Conservation (phyloP, 2,888 invertebrate genomes). For the Dryococelus australis region DNA sequence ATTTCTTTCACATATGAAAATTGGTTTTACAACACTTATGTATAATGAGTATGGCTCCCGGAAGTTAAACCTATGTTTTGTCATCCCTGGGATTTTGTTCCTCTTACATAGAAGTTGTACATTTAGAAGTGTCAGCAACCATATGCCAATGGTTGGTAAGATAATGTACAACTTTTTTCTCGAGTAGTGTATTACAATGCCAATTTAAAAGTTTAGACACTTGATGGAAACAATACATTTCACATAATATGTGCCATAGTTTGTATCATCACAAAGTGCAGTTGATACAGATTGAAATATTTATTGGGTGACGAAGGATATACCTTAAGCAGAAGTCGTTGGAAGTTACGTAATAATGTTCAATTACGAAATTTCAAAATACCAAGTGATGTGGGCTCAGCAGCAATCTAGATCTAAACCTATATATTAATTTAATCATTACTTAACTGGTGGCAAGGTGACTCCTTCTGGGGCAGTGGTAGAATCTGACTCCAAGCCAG, state of each 20-base stretch:
- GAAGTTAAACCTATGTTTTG: neutral
- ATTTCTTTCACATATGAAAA: neutral
- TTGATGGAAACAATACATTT: neutral
- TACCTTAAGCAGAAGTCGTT: neutral
- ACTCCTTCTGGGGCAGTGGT: too few relatives aligned
- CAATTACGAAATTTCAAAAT: neutral
- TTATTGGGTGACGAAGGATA: neutral
- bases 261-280: neutral
- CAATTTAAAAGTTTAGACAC: neutral
- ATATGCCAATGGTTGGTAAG: neutral
- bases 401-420: neutral
- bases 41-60: neutral
- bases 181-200: neutral
- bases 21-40: neutral
- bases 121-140: neutral
- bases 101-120: conserved; percentile 11
- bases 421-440: too few relatives aligned
- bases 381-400: neutral
- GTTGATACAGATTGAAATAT: neutral
- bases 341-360: neutral
- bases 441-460: too few relatives aligned
- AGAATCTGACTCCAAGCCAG: too few relatives aligned
- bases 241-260: neutral
- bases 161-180: neutral
- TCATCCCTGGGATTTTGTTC: conserved; percentile 12